Conservation (phyloP, 2,797 vertebrate genomes). For the Onychomys arenicola region DNA sequence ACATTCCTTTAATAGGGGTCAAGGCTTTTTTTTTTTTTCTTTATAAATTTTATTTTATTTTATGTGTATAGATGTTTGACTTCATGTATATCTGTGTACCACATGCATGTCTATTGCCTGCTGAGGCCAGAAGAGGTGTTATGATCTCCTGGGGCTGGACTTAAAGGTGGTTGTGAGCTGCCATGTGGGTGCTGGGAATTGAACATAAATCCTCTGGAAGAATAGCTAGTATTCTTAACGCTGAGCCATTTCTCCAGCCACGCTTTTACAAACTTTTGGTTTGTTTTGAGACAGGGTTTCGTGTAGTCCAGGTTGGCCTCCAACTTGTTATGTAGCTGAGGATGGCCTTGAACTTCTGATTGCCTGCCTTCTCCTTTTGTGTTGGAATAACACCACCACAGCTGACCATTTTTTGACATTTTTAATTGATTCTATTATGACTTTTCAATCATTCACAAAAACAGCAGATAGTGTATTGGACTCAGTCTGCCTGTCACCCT, state of each 20-base stretch:
- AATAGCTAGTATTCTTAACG: neutral
- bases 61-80: neutral
- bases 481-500: neutral
- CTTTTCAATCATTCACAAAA: slow-evolving; percentile 37
- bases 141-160: neutral
- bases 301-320: neutral
- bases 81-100: neutral
- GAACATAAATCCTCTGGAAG: neutral
- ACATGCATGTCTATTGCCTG: neutral
- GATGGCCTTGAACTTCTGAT: neutral
- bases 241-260: neutral
- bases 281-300: neutral
- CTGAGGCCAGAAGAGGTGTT: neutral
- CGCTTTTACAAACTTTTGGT: neutral
- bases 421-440: neutral
- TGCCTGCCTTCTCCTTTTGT: neutral
- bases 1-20: neutral
- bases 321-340: neutral
- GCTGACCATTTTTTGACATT: neutral
- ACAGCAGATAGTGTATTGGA: neutral
- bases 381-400: neutral
- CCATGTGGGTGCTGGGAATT: neutral
- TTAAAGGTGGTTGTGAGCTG: neutral
- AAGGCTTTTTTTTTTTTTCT: neutral
- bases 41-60: neutral